A percentile compares a stretch with the other conserved stretches of the same genome.
phyloP scores from a whole-genome alignment of 2,888 invertebrate genomes.

The Eutolmus rufibarbis region DNA sequence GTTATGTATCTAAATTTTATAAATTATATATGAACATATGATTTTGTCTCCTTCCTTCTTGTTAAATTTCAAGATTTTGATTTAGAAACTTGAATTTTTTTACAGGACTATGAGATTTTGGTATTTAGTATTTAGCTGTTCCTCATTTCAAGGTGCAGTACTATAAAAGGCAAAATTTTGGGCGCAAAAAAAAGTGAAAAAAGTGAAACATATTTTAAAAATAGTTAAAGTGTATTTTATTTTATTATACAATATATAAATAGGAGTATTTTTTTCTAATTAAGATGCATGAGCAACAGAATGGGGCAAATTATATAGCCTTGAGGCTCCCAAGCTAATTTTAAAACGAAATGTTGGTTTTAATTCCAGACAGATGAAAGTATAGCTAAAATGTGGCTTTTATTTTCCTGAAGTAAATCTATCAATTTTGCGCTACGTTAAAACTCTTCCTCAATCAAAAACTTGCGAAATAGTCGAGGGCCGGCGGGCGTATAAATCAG shows the following conservation, averaged over 20 bases:
- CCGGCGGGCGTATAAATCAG: neutral
- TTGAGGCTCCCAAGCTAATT: neutral
- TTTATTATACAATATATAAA: too few species aligned
- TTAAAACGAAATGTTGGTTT: neutral
- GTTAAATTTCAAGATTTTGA: too few species aligned
- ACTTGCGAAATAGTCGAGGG: neutral
- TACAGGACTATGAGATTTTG: too few species aligned
- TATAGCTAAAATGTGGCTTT: neutral
- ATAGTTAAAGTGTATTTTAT: neutral
- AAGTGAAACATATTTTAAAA: too few species aligned
- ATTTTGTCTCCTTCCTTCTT: too few species aligned
- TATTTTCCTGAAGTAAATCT: neutral
- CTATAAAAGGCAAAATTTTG: too few species aligned
- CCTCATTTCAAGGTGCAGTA: too few species aligned
- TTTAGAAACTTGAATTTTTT: too few species aligned
- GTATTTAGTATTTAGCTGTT: too few species aligned
- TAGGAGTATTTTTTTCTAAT: neutral
- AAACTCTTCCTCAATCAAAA: neutral
- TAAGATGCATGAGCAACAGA: neutral
- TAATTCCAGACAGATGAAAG: neutral
- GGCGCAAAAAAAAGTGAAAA: too few species aligned
- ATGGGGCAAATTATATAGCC: neutral
- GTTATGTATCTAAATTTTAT: too few species aligned
- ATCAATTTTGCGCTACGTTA: neutral
- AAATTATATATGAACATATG: too few species aligned